Evolutionary conservation across 53 echinoderm and acorn worm species (phyloP).

Genomic region (Antedon mediterranea): DNA sequence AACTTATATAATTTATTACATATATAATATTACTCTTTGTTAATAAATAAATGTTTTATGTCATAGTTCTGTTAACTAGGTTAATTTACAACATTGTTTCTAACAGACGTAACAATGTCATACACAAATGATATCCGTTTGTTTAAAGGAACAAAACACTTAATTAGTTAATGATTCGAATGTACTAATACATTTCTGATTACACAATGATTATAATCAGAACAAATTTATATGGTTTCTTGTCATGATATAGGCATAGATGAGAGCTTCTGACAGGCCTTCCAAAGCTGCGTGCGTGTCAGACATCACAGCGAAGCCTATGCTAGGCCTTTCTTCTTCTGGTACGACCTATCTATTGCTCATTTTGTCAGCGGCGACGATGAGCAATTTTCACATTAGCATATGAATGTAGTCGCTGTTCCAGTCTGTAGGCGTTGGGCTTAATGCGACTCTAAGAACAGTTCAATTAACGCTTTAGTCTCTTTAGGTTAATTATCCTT

Average conservation of each 20-base stretch:
- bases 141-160: neutral
- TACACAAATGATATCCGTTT: too few species aligned
- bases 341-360: neutral
- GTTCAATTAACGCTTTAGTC: neutral
- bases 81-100: too few species aligned
- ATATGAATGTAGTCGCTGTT: neutral
- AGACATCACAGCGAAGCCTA: neutral
- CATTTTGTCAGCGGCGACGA: neutral
- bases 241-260: too few species aligned
- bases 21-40: too few species aligned
- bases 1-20: too few species aligned
- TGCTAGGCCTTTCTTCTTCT: neutral
- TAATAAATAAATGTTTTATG: too few species aligned
- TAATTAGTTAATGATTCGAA: too few species aligned
- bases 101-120: too few species aligned
- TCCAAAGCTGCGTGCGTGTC: neutral
- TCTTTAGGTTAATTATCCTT: neutral
- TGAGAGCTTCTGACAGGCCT: neutral
- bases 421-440: neutral
- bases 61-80: too few species aligned
- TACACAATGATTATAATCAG: too few species aligned
- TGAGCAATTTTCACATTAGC: neutral
- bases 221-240: too few species aligned
- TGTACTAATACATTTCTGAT: too few species aligned
- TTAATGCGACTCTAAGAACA: neutral